Evolutionary conservation across 2,113 vertebrate species (phyloP).

Genomic region (Campylorhamphus procurvoides): DNA sequence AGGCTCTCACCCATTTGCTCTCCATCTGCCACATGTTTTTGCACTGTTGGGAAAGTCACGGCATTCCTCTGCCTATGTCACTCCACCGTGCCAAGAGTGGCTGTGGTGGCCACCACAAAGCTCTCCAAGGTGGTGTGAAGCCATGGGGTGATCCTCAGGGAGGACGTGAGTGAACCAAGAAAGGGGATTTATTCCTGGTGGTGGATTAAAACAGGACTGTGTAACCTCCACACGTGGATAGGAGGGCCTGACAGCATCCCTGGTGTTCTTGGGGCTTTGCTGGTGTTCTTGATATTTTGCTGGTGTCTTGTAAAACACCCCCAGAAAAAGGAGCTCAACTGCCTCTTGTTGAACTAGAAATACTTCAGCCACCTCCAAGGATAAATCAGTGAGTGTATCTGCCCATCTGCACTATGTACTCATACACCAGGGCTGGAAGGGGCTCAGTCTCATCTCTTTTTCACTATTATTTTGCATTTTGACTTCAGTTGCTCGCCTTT

Average conservation of each 20-base stretch:
- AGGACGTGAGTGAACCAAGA: background rate
- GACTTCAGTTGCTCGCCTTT: background rate
- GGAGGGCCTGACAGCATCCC: rapidly evolving
- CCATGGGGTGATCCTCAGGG: rapidly evolving
- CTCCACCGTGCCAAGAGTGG: background rate
- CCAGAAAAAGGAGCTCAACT: background rate
- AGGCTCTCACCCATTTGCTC: rapidly evolving
- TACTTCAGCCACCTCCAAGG: background rate
- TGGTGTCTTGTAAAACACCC: background rate
- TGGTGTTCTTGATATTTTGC: background rate
- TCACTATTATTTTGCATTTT: background rate
- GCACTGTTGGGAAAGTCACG: background rate
- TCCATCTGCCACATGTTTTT: rapidly evolving
- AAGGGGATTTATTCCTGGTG: background rate
- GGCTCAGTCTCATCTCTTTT: background rate
- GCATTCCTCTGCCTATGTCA: rapidly evolving
- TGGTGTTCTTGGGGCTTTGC: no score
- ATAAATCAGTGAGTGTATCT: background rate
- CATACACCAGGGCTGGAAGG: background rate
- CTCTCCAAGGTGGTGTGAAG: background rate
- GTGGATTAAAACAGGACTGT: rapidly evolving
- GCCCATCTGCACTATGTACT: background rate
- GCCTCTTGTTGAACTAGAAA: background rate
- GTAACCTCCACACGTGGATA: rapidly evolving
- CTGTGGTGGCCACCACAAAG: rapidly evolving